Conservation (phyloP, 2,113 vertebrate species). For the Mobula hypostoma region DNA sequence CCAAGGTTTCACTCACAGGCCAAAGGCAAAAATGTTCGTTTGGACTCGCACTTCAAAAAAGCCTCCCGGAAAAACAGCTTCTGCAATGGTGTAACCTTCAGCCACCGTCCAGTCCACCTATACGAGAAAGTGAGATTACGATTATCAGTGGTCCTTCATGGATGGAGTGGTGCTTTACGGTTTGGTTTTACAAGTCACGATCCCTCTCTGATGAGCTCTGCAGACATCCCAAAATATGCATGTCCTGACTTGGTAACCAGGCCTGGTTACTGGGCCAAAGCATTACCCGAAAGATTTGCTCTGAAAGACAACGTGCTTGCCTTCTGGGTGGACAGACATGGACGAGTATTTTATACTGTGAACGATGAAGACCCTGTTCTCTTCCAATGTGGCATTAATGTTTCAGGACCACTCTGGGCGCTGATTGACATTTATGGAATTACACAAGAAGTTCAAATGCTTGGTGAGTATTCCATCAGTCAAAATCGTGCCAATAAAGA, state of each 20-base stretch:
- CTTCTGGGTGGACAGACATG: conserved; percentile 93
- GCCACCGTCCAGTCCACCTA: conserved; percentile 82
- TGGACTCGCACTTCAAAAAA: conserved; percentile 81
- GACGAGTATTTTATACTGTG: conserved; percentile 92
- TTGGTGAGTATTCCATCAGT: conserved; percentile 63
- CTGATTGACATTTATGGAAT: conserved; percentile 97
- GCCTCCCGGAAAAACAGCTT: conserved; percentile 94
- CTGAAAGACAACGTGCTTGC: conserved; percentile 84
- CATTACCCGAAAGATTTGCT: conserved; percentile 87
- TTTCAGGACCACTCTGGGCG: conserved; percentile 89
- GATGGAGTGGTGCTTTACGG: conserved; percentile 92
- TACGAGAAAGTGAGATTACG: conserved; percentile 92
- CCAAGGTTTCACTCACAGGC: conserved; percentile 88
- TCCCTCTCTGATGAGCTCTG: conserved; percentile 74
- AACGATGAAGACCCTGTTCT: conserved; percentile 88
- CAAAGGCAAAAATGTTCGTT: conserved; percentile 91
- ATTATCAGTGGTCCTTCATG: conserved; percentile 80
- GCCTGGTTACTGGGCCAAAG: conserved; percentile 95
- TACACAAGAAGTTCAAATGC: conserved; percentile 90
- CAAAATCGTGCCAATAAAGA: background rate
- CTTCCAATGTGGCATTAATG: conserved; percentile 93
- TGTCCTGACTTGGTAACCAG: conserved; percentile 92
- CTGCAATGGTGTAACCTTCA: conserved; percentile 95
- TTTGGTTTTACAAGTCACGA: conserved; percentile 93
- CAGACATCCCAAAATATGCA: conserved; percentile 95